Conservation (phyloP, 2,888 invertebrate species). For the Trachelus iudaicus region DNA sequence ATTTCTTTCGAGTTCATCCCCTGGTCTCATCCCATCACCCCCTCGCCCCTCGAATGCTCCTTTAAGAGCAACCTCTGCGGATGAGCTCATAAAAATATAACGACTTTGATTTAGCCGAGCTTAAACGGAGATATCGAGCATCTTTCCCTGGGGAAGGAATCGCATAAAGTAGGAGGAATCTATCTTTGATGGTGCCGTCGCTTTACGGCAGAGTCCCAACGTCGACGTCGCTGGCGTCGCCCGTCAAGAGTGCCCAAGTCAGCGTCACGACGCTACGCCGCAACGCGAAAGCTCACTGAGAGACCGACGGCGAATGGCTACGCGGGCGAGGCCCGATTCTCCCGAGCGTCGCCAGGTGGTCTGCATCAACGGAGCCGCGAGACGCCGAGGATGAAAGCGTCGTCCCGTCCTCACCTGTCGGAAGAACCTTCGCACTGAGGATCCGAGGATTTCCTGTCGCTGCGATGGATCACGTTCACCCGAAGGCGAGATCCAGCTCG, state of each 20-base stretch:
- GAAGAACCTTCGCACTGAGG: too few species aligned
- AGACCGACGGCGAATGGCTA: too few species aligned
- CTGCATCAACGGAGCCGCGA: too few species aligned
- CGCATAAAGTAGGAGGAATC: background rate
- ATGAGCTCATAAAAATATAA: conserved; percentile 43
- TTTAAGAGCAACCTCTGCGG: too few species aligned
- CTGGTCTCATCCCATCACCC: conserved; percentile 10
- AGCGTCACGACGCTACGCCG: background rate
- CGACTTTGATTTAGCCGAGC: conserved; percentile 27
- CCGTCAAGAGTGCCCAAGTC: background rate
- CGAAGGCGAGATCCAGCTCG: conserved; percentile 50
- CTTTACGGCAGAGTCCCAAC: background rate
- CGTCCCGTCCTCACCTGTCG: too few species aligned
- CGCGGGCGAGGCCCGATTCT: too few species aligned
- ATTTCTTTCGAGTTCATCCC: conserved; percentile 16
- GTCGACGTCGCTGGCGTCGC: background rate
- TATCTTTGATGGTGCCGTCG: conserved; percentile 17
- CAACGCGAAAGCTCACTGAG: too few species aligned
- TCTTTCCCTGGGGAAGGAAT: background rate
- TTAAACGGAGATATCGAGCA: conserved; percentile 18
- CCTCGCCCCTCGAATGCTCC: conserved; percentile 18
- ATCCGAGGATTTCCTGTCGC: background rate
- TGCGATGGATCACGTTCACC: conserved; percentile 55
- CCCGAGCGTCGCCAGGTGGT: too few species aligned
- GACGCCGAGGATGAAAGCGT: too few species aligned